Percentiles rank a stretch among this genome's conserved stretches.
phyloP scores from a whole-genome alignment of 2,113 vertebrate species.

The Gavialis gangeticus region DNA sequence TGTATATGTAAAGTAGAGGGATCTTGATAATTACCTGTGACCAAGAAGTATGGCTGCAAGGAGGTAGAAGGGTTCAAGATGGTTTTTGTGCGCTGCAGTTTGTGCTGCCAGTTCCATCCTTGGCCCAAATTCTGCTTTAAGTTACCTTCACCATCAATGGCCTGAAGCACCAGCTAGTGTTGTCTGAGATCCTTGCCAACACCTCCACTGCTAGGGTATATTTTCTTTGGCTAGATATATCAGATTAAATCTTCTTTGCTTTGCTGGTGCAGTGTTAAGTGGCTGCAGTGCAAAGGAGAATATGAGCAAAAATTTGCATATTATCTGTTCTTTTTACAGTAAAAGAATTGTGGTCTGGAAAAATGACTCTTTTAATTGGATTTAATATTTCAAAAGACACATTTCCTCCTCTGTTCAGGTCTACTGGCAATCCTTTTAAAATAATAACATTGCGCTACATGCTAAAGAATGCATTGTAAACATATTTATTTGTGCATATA shows the following conservation, averaged over 20 bases:
- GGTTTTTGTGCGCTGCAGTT: background rate
- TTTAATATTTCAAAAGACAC: background rate
- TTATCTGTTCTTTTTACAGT: background rate
- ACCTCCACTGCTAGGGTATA: background rate
- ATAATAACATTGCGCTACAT: background rate
- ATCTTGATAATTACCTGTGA: background rate
- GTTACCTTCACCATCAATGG: background rate
- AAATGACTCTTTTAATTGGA: background rate
- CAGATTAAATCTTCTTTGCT: background rate
- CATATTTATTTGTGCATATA: background rate
- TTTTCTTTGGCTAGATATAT: background rate
- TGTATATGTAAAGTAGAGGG: background rate
- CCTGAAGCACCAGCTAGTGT: background rate
- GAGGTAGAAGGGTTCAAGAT: background rate
- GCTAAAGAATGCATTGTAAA: background rate
- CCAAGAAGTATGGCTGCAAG: background rate
- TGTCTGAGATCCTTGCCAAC: background rate
- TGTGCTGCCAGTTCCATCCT: background rate
- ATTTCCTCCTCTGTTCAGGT: background rate
- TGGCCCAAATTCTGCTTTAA: background rate
- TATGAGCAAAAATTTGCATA: background rate
- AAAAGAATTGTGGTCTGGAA: background rate
- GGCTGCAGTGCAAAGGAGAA: background rate
- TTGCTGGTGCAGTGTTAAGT: background rate
- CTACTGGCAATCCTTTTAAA: background rate